Evolutionary conservation across 2,888 invertebrate species (phyloP).

Genomic region (Rhagium mordax): DNA sequence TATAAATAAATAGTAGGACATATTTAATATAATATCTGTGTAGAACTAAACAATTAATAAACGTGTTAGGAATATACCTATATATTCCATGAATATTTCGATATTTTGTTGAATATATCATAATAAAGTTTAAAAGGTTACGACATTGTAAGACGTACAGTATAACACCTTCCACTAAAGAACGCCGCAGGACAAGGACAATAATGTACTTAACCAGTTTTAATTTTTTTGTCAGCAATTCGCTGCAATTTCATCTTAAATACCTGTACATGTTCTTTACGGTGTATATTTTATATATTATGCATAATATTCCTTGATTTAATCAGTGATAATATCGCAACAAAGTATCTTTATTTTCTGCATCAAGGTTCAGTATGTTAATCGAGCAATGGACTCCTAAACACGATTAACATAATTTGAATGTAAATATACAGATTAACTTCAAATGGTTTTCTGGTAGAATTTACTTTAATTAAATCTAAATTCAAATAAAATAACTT

Average conservation of each 20-base stretch:
- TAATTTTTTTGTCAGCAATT: background rate
- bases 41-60: too few relatives aligned
- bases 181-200: background rate
- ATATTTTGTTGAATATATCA: too few relatives aligned
- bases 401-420: background rate
- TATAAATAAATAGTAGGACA: too few relatives aligned
- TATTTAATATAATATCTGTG: too few relatives aligned
- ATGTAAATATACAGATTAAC: background rate
- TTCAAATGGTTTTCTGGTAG: background rate
- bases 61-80: too few relatives aligned
- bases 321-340: background rate
- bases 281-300: background rate
- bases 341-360: background rate
- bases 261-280: background rate
- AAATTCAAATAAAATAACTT: background rate
- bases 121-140: too few relatives aligned
- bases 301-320: background rate
- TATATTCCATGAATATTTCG: too few relatives aligned
- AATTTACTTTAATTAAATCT: background rate
- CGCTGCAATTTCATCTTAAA: background rate
- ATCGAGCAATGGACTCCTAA: background rate
- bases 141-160: too few relatives aligned
- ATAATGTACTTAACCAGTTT: background rate
- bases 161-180: background rate
- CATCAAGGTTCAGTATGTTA: background rate